A percentile compares a stretch with the other conserved stretches of the same genome.
Conservation (phyloP, 2,113 vertebrate species). For the Bungarus multicinctus region DNA sequence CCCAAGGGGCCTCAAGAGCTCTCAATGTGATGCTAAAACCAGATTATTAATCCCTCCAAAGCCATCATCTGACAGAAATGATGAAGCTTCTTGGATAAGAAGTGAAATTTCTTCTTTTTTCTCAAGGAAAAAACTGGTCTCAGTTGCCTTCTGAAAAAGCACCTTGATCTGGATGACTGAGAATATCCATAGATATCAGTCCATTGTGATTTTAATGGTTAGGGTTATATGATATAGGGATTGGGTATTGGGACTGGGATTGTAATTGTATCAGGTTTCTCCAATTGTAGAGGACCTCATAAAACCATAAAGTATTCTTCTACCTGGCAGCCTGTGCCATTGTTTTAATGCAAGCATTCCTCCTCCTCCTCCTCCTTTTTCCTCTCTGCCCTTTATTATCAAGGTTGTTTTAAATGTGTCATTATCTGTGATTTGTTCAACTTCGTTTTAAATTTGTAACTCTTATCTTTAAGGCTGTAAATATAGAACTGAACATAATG, state of each 20-base stretch:
- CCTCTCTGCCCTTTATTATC: background rate
- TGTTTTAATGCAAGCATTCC: background rate
- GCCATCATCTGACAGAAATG: background rate
- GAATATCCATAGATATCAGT: background rate
- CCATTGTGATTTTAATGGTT: background rate
- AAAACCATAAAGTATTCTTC: background rate
- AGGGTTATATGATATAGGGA: background rate
- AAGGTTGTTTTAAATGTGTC: background rate
- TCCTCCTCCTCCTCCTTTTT: background rate
- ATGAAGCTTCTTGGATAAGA: background rate
- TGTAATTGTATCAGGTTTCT: background rate
- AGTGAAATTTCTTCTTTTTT: background rate
- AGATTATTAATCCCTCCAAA: background rate
- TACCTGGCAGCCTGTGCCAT: background rate
- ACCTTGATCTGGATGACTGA: background rate
- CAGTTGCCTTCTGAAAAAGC: background rate
- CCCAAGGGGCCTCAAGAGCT: no score
- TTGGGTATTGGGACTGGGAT: no score
- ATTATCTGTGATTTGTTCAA: background rate
- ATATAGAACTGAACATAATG: background rate
- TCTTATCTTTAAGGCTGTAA: background rate
- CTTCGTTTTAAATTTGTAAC: constrained; percentile 2
- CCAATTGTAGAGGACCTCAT: background rate
- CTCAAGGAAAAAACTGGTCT: background rate
- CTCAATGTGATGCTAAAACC: background rate